These are phyloP conservation scores for Nautilus pompilius DNA, from an alignment of 1,140 invertebrate genomes.

Conservation along the genomic window DNA sequence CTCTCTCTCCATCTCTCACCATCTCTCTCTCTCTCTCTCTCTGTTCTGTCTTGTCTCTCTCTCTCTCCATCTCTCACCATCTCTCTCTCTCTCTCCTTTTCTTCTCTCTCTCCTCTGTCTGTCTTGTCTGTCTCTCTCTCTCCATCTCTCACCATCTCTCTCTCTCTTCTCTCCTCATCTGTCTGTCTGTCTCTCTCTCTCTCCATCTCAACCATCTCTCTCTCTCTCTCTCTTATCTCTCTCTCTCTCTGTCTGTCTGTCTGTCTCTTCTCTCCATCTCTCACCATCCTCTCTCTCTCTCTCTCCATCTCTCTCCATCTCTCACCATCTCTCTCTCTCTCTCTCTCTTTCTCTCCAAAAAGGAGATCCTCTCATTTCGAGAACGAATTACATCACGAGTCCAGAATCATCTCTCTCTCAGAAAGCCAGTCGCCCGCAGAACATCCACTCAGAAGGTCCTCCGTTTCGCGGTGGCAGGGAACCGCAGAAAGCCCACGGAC, in stretches of 20 bases:
- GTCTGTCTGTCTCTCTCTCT: too few relatives aligned
- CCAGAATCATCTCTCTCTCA: not conserved
- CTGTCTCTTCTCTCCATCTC: not conserved
- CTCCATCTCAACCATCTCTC: not conserved
- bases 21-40: conserved; percentile 15
- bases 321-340: conserved; percentile 1
- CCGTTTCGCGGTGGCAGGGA: not conserved
- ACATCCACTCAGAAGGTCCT: not conserved
- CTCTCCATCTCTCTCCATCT: not conserved
- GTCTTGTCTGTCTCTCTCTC: too few relatives aligned
- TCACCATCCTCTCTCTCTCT: not conserved
- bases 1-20: not conserved
- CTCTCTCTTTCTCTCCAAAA: conserved; percentile 5
- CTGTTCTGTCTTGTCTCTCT: conserved; percentile 12
- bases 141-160: too few relatives aligned
- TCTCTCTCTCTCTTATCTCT: not conserved
- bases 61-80: conserved; percentile 6
- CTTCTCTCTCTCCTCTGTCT: too few relatives aligned
- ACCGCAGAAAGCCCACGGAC: not conserved
- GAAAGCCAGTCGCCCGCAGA: not conserved
- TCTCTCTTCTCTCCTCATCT: too few relatives aligned
- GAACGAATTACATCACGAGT: not conserved
- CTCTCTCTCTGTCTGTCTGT: not conserved
- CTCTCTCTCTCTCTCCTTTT: too few relatives aligned
- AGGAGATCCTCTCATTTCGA: not conserved